A percentile compares a stretch with the other conserved stretches of the same genome.
phyloP scores from a whole-genome alignment of 1,140 invertebrate genomes.

The Drosophila lowei region DNA sequence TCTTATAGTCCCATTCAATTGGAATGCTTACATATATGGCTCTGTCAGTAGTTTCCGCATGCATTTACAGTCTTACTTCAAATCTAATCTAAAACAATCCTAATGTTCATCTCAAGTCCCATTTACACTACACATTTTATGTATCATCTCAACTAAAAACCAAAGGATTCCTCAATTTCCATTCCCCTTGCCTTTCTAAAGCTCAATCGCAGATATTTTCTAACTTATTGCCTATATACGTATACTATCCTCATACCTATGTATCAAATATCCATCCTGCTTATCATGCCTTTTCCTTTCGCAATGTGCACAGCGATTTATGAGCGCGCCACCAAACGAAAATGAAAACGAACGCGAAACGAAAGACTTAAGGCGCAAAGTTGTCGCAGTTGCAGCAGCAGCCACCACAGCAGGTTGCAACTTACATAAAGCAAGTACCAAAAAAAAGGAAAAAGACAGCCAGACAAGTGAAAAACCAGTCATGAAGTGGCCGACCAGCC shows the following conservation, averaged over 20 bases:
- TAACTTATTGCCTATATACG: too few species aligned
- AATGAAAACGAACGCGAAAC: slow-evolving; percentile 51
- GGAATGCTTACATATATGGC: too few species aligned
- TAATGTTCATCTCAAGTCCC: too few species aligned
- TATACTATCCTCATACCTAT: not conserved
- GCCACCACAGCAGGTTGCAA: slow-evolving; percentile 32
- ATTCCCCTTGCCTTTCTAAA: too few species aligned
- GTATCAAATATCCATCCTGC: slow-evolving; percentile 44
- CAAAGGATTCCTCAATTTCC: too few species aligned
- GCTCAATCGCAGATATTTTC: too few species aligned
- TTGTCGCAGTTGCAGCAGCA: slow-evolving; percentile 45
- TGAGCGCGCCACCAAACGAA: slow-evolving; percentile 34
- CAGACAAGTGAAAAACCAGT: slow-evolving; percentile 48
- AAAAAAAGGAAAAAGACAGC: slow-evolving; percentile 20
- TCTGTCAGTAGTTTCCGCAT: too few species aligned
- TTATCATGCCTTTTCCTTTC: slow-evolving; percentile 57
- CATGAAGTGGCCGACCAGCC: slow-evolving; percentile 37
- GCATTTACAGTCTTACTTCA: too few species aligned
- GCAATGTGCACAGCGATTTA: slow-evolving; percentile 48
- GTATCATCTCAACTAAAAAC: too few species aligned
- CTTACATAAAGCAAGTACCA: slow-evolving; percentile 66
- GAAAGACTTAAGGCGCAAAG: slow-evolving; percentile 67
- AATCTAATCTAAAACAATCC: too few species aligned
- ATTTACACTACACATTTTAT: too few species aligned
- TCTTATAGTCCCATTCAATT: too few species aligned